Evolutionary conservation across 2,113 vertebrate species (phyloP).

Genomic region (Barbus barbus): DNA sequence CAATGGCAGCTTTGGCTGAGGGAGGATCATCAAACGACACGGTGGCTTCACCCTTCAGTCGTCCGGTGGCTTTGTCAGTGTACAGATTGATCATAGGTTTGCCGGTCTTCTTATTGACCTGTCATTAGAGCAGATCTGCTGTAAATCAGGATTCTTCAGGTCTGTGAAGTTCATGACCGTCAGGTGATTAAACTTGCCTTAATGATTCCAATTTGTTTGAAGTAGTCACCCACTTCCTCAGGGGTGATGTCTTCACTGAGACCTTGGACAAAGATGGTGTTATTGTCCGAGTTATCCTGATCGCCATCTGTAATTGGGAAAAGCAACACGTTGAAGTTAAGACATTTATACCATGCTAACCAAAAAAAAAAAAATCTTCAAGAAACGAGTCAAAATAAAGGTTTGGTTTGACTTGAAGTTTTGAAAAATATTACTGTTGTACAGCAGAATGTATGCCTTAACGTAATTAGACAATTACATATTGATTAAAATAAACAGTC

Average conservation of each 20-base stretch:
- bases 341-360: too few species aligned
- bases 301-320: constrained; percentile 69
- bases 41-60: constrained; percentile 93
- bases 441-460: too few species aligned
- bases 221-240: constrained; percentile 93
- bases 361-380: too few species aligned
- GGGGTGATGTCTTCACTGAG: constrained; percentile 88
- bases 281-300: constrained; percentile 81
- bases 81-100: constrained; percentile 97
- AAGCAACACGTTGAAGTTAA: neutral
- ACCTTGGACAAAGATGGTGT: constrained; percentile 98
- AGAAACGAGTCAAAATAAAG: too few species aligned
- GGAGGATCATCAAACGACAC: constrained; percentile 98
- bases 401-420: too few species aligned
- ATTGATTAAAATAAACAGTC: too few species aligned
- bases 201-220: constrained; percentile 98
- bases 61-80: constrained; percentile 92
- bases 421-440: too few species aligned
- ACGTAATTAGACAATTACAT: too few species aligned
- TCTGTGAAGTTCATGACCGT: neutral
- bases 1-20: constrained; percentile 96
- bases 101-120: constrained; percentile 97
- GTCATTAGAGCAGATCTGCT: neutral
- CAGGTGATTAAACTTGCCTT: constrained; percentile 79
- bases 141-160: neutral